A percentile compares a stretch with the other conserved stretches of the same genome.
These are phyloP conservation scores for Euschistus heros DNA, from an alignment of 1,140 invertebrate species.

Conservation along the genomic window DNA sequence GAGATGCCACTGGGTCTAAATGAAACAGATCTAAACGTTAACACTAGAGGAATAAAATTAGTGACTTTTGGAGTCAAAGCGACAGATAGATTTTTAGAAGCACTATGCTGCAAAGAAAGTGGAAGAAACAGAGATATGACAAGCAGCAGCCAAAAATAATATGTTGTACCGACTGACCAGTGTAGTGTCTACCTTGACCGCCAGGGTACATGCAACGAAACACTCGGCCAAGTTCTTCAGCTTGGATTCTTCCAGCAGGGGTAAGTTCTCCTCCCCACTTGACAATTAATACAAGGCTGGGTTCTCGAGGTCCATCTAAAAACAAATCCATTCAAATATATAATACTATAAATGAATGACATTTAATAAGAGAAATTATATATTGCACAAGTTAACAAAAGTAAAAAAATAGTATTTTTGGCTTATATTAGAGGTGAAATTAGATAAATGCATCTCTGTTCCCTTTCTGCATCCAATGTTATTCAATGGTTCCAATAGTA, in stretches of 20 bases:
- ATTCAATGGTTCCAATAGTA: no score
- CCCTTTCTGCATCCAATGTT: no score
- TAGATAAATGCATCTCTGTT: no score
- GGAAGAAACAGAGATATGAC: background rate
- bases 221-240: conserved; percentile 92
- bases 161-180: conserved; percentile 24
- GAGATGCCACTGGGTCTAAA: no score
- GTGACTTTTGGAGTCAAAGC: no score
- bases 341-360: no score
- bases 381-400: no score
- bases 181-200: conserved; percentile 64
- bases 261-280: conserved; percentile 99
- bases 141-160: conserved; percentile 10
- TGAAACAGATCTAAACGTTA: no score
- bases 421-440: no score
- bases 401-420: no score
- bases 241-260: conserved; percentile 92
- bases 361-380: no score
- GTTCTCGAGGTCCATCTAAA: conserved; percentile 68
- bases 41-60: no score
- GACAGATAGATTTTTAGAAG: background rate
- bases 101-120: conserved; percentile 4
- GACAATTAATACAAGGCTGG: conserved; percentile 85
- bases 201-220: conserved; percentile 98
- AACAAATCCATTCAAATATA: conserved; percentile 29